phyloP scores from a whole-genome alignment of 53 echinoderm and acorn worm genomes.

The Crossaster papposus region DNA sequence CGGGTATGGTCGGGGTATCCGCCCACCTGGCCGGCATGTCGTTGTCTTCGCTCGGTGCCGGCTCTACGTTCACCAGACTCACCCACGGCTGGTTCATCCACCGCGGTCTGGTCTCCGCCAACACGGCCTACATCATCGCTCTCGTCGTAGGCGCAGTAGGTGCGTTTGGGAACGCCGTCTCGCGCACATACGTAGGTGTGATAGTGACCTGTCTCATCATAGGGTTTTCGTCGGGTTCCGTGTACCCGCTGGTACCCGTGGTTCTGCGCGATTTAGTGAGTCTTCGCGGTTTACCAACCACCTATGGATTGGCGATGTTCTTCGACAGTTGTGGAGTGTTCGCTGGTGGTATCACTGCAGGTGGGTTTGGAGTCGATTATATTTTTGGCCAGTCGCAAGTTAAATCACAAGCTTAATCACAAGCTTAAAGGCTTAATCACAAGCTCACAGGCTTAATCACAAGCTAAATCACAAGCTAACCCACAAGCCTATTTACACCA shows the following conservation, averaged over 20 bases:
- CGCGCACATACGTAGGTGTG: constrained; percentile 36
- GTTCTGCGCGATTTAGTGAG: constrained; percentile 61
- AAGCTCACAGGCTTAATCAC: too few relatives aligned
- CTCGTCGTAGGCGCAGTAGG: constrained; percentile 37
- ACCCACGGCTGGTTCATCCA: constrained; percentile 65
- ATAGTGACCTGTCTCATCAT: constrained; percentile 28
- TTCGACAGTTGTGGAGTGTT: constrained; percentile 62
- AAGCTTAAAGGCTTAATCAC: too few relatives aligned
- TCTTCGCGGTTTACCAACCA: constrained; percentile 48
- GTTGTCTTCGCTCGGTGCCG: constrained; percentile 51
- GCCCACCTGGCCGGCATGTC: constrained; percentile 50
- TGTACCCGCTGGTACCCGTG: constrained; percentile 62
- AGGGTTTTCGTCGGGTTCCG: constrained; percentile 52
- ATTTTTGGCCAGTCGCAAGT: too few relatives aligned
- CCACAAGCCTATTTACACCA: too few relatives aligned
- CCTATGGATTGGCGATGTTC: constrained; percentile 66
- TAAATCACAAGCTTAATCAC: too few relatives aligned
- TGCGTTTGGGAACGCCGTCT: constrained; percentile 40
- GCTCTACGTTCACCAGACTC: constrained; percentile 64
- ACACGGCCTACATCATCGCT: constrained; percentile 41
- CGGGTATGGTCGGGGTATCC: constrained; percentile 28
- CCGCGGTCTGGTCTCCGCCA: constrained; percentile 36
- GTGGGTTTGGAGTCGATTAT: neutral
- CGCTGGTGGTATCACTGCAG: constrained; percentile 61
- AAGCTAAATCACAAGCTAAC: too few relatives aligned